A percentile compares a stretch with the other conserved stretches of the same genome.
Conservation (phyloP, 30 jellyfish, hydroid and myxozoan genomes). For the Clytia hemisphaerica region DNA sequence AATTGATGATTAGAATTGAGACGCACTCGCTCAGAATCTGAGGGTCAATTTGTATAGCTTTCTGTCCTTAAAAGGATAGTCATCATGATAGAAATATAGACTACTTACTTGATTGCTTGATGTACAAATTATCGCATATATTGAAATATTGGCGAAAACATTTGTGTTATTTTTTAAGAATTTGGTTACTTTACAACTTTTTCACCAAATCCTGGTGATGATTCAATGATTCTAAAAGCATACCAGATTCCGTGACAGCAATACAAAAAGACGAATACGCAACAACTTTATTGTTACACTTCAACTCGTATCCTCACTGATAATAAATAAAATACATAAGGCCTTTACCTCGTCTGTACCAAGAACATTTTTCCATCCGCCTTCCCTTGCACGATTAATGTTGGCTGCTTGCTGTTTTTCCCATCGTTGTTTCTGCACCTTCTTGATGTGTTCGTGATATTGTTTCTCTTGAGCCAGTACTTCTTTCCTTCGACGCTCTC, state of each 20-base stretch:
- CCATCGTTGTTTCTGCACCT: conserved; percentile 74
- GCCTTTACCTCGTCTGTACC: conserved; percentile 40
- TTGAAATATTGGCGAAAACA: background rate
- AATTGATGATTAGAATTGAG: background rate
- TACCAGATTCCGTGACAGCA: too few species aligned
- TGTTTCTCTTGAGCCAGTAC: conserved; percentile 64
- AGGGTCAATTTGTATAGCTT: too few species aligned
- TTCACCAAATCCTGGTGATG: too few species aligned
- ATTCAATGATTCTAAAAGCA: too few species aligned
- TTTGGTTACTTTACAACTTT: too few species aligned
- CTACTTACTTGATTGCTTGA: background rate
- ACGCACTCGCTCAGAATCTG: too few species aligned
- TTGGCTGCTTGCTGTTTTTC: conserved; percentile 83
- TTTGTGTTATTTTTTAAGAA: background rate
- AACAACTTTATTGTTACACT: too few species aligned
- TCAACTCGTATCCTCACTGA: too few species aligned
- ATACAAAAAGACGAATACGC: too few species aligned
- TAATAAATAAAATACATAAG: conserved; percentile 1
- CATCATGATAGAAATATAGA: background rate
- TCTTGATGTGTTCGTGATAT: conserved; percentile 68
- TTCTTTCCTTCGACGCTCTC: conserved; percentile 69
- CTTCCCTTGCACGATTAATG: conserved; percentile 77
- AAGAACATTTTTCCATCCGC: conserved; percentile 82
- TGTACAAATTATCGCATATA: background rate
- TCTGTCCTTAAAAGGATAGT: too few species aligned